A percentile compares a stretch with the other conserved stretches of the same genome.
Evolutionary conservation across 2,113 vertebrate species (phyloP).

Genomic region (Menura novaehollandiae): DNA sequence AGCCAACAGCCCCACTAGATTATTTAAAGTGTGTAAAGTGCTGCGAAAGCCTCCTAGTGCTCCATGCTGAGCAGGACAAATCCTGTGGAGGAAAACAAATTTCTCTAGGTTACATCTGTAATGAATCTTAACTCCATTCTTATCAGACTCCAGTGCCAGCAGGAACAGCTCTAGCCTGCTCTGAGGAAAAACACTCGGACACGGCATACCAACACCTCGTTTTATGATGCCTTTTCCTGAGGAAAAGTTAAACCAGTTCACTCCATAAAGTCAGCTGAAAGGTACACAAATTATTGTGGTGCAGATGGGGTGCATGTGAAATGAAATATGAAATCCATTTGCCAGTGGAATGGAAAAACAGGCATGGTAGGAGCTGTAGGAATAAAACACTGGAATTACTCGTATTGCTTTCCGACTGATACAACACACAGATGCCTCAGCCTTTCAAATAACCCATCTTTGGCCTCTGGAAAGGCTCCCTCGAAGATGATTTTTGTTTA

Average conservation of each 20-base stretch:
- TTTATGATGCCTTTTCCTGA: conserved; percentile 37
- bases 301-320: neutral
- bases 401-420: neutral
- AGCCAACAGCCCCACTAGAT: neutral
- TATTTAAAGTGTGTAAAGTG: neutral
- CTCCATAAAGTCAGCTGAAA: conserved; percentile 14
- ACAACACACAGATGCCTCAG: neutral
- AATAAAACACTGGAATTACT: neutral
- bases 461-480: neutral
- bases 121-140: neutral
- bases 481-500: neutral
- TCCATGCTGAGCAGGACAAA: neutral
- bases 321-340: conserved; percentile 7
- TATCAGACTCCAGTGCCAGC: neutral
- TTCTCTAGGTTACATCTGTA: neutral
- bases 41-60: neutral
- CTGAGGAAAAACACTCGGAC: neutral
- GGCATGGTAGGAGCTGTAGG: neutral
- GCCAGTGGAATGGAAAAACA: neutral
- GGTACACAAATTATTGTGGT: neutral
- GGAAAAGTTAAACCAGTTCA: conserved; percentile 7
- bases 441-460: neutral
- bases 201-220: conserved; percentile 12
- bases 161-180: neutral
- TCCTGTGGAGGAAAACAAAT: neutral